Percentiles rank a stretch among this genome's conserved stretches.
phyloP scores from a whole-genome alignment of 1,140 invertebrate genomes.

The Lucilia sericata region DNA sequence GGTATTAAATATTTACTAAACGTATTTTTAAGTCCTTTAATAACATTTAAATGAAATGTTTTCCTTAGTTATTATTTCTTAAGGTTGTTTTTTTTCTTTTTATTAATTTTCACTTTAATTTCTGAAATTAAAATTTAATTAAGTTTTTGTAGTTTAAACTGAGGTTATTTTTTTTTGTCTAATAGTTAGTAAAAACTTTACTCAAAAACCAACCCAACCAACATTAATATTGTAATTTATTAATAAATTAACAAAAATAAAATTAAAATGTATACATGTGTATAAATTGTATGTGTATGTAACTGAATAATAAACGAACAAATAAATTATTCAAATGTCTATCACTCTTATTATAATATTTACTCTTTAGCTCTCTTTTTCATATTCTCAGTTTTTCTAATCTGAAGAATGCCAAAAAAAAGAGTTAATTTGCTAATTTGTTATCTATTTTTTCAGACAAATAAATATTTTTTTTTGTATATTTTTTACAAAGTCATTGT shows the following conservation, averaged over 20 bases:
- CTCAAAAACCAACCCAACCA: neutral
- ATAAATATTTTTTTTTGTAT: too few relatives aligned
- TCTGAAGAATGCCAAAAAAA: too few relatives aligned
- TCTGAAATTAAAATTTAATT: too few relatives aligned
- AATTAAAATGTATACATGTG: too few relatives aligned
- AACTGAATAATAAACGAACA: conserved; percentile 6
- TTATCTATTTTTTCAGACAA: neutral
- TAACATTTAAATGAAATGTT: conserved; percentile 76
- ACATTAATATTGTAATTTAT: too few relatives aligned
- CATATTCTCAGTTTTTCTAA: too few relatives aligned
- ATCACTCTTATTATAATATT: neutral
- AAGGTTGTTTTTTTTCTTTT: neutral
- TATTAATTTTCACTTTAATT: neutral
- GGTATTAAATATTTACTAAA: conserved; percentile 80
- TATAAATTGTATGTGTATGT: neutral
- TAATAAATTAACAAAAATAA: too few relatives aligned
- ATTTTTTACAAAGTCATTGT: conserved; percentile 34
- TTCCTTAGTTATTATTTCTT: neutral
- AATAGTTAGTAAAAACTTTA: neutral
- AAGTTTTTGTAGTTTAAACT: too few relatives aligned
- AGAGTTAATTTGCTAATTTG: neutral
- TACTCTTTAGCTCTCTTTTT: neutral
- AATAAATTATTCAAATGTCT: neutral
- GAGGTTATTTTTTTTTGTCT: neutral
- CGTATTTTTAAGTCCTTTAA: conserved; percentile 80